Percentiles rank a stretch among this genome's conserved stretches.
Evolutionary conservation across 2,888 invertebrate genomes (phyloP).

Genomic region (Biston betularia): DNA sequence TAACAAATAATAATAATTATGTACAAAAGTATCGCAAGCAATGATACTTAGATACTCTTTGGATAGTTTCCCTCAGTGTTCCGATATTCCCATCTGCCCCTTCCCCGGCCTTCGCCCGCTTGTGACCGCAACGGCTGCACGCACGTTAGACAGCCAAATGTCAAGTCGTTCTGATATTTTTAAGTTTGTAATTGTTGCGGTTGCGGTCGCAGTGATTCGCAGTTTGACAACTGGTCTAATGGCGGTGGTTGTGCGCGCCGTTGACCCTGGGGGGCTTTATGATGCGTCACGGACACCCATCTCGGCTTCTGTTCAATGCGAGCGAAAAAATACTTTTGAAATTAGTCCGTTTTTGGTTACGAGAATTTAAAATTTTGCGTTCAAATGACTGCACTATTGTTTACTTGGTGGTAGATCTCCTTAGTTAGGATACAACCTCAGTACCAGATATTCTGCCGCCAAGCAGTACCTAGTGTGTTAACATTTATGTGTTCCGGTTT

Average conservation of each 20-base stretch:
- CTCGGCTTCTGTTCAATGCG: background rate
- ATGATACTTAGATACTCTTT: background rate
- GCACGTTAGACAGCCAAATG: constrained; percentile 60
- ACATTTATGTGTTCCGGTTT: too few species aligned
- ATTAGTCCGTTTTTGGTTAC: too few species aligned
- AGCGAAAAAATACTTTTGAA: background rate
- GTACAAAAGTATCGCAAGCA: too few species aligned
- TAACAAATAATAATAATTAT: too few species aligned
- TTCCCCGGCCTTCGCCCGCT: background rate
- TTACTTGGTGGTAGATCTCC: too few species aligned
- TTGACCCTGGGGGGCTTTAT: constrained; percentile 28
- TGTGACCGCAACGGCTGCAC: constrained; percentile 52
- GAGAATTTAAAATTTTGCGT: too few species aligned
- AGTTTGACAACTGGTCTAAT: constrained; percentile 75
- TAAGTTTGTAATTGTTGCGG: constrained; percentile 55
- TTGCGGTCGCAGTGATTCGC: constrained; percentile 52
- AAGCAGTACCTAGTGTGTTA: too few species aligned
- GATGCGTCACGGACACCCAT: constrained; percentile 21
- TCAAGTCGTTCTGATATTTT: constrained; percentile 61
- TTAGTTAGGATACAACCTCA: too few species aligned
- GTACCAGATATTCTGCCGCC: too few species aligned
- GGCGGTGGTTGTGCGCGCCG: constrained; percentile 46
- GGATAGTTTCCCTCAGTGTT: background rate
- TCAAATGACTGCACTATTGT: too few species aligned
- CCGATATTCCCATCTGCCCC: constrained; percentile 1